Percentiles rank a stretch among this genome's conserved stretches.
phyloP scores from a whole-genome alignment of 2,113 vertebrate genomes.

The Pholis gunnellus region DNA sequence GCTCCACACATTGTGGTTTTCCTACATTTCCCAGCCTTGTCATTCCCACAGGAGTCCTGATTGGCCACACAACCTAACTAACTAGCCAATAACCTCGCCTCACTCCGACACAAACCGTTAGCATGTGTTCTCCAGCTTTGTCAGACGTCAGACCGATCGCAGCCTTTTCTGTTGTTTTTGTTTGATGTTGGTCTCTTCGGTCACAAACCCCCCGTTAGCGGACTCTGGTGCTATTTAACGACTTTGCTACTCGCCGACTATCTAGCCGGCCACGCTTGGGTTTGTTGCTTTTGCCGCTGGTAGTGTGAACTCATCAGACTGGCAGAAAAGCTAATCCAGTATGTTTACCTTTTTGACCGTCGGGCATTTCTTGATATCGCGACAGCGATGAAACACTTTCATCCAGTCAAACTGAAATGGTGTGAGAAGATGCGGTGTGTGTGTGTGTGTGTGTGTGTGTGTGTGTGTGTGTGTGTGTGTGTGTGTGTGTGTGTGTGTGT shows the following conservation, averaged over 20 bases:
- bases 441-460: not conserved
- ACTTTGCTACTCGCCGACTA: not conserved
- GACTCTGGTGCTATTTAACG: too few relatives aligned
- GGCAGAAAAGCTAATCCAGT: not conserved
- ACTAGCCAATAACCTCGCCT: not conserved
- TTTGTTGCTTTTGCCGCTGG: not conserved
- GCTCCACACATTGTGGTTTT: not conserved
- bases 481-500: not conserved
- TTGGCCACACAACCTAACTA: not conserved
- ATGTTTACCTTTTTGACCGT: too few relatives aligned
- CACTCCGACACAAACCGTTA: not conserved
- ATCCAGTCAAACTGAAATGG: not conserved
- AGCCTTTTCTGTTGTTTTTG: not conserved
- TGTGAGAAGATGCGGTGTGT: not conserved
- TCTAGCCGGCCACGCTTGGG: not conserved
- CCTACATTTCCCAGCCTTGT: not conserved
- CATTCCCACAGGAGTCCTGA: not conserved
- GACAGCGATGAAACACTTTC: not conserved
- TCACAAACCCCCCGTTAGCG: not conserved
- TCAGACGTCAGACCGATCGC: not conserved
- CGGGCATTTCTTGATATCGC: not conserved
- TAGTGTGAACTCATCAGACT: not conserved
- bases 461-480: not conserved
- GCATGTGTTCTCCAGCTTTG: constrained; percentile 2
- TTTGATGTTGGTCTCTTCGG: not conserved